phyloP scores from a whole-genome alignment of 2,888 invertebrate genomes.

The Tanytarsus gracilentus region DNA sequence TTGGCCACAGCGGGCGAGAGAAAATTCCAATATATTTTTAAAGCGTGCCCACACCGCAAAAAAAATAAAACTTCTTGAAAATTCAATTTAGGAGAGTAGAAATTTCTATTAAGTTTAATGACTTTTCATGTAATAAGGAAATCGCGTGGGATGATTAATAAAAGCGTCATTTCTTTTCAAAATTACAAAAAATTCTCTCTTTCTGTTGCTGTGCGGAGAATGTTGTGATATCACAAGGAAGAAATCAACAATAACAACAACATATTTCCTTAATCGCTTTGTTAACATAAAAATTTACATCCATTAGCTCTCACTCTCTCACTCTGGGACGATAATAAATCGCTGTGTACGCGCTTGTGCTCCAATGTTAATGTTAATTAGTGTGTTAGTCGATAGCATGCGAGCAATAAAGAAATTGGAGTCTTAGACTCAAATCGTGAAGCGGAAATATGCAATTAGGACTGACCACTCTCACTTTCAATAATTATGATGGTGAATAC shows the following conservation, averaged over 20 bases:
- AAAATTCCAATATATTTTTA: too few relatives aligned
- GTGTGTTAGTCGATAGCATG: constrained; percentile 12
- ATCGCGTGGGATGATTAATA: not conserved
- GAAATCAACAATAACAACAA: constrained; percentile 1
- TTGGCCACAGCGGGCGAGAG: not conserved
- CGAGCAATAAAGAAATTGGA: not conserved
- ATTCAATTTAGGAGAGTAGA: too few relatives aligned
- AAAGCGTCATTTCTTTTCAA: not conserved
- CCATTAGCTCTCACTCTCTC: constrained; percentile 1
- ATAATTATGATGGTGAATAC: not conserved
- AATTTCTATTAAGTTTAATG: not conserved
- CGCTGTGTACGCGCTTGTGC: constrained; percentile 9
- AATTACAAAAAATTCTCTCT: not conserved
- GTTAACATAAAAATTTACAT: constrained; percentile 21
- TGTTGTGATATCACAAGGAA: not conserved
- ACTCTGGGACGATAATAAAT: constrained; percentile 14
- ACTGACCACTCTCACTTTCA: not conserved
- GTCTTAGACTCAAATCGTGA: not conserved
- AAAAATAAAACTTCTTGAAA: too few relatives aligned
- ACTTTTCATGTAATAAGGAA: not conserved
- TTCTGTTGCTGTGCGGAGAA: not conserved
- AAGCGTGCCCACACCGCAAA: too few relatives aligned
- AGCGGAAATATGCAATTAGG: constrained; percentile 12
- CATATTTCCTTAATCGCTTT: constrained; percentile 17
- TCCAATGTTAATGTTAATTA: constrained; percentile 12